These are phyloP conservation scores for Brachylomia viminalis DNA, from an alignment of 2,888 invertebrate species.

Conservation along the genomic window DNA sequence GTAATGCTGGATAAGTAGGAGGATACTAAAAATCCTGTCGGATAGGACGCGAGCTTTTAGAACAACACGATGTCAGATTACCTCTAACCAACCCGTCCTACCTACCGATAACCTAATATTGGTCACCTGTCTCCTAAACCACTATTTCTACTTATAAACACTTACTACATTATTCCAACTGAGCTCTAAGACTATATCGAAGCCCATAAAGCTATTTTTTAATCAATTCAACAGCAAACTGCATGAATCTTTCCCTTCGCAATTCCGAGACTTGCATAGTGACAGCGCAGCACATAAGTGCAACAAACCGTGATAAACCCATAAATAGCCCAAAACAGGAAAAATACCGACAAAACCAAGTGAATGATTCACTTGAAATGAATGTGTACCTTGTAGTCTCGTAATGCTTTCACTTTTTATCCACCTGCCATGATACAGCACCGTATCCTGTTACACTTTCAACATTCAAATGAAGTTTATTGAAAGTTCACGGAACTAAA, in stretches of 20 bases:
- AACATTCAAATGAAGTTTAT: slow-evolving; percentile 41
- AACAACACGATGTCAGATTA: not conserved
- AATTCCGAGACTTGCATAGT: slow-evolving; percentile 3
- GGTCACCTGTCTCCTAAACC: not conserved
- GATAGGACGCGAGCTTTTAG: not conserved
- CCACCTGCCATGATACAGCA: slow-evolving; percentile 51
- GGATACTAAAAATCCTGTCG: not conserved
- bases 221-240: not conserved
- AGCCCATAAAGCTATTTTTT: not conserved
- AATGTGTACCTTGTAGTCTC: slow-evolving; percentile 34
- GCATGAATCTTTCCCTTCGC: not conserved
- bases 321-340: slow-evolving; percentile 37
- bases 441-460: slow-evolving; percentile 60
- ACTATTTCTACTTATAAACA: not conserved
- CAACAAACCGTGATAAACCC: slow-evolving; percentile 14
- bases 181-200: not conserved
- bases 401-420: slow-evolving; percentile 60
- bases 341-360: slow-evolving; percentile 44
- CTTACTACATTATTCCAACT: not conserved
- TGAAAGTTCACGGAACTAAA: slow-evolving; percentile 38
- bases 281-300: not conserved
- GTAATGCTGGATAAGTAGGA: not conserved
- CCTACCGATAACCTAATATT: not conserved
- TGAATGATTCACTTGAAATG: slow-evolving; percentile 41
- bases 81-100: not conserved